Evolutionary conservation across 2,113 vertebrate species (phyloP).

Genomic region (Mionectes macconnelli): DNA sequence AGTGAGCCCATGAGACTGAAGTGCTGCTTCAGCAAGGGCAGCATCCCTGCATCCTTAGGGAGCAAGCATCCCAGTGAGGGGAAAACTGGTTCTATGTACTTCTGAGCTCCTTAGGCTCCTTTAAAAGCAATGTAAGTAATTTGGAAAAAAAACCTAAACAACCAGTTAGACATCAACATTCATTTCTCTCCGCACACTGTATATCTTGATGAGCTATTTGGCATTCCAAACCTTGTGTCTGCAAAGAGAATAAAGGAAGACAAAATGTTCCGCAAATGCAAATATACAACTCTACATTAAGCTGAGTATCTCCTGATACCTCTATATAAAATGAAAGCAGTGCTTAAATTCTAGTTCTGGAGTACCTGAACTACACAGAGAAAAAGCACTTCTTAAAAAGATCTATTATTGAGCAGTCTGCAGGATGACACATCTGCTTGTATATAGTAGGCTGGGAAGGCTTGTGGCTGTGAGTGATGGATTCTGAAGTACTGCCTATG

Average conservation of each 20-base stretch:
- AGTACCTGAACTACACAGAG: conserved; percentile 33
- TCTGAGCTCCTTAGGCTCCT: neutral
- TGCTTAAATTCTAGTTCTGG: conserved; percentile 36
- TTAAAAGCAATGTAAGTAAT: neutral
- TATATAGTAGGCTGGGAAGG: neutral
- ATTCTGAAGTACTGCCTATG: conserved; percentile 6
- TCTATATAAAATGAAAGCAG: conserved; percentile 39
- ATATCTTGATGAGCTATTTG: conserved; percentile 17
- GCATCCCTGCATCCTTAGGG: neutral
- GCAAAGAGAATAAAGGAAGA: conserved; percentile 48
- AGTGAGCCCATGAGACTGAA: neutral
- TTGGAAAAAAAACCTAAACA: neutral
- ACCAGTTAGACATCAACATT: neutral
- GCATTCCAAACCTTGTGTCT: conserved; percentile 5
- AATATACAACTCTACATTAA: conserved; percentile 40
- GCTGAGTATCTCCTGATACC: conserved; percentile 31
- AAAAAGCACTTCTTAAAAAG: conserved; percentile 23
- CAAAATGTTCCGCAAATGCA: conserved; percentile 56
- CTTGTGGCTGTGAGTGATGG: conserved; percentile 20
- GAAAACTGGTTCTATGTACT: neutral
- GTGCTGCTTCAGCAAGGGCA: neutral
- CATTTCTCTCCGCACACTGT: neutral
- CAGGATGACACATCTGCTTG: conserved; percentile 16
- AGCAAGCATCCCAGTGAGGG: neutral
- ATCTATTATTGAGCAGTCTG: conserved; percentile 30